These are phyloP conservation scores for Molossus molossus DNA, from an alignment of 2,797 vertebrate species.

Conservation along the genomic window DNA sequence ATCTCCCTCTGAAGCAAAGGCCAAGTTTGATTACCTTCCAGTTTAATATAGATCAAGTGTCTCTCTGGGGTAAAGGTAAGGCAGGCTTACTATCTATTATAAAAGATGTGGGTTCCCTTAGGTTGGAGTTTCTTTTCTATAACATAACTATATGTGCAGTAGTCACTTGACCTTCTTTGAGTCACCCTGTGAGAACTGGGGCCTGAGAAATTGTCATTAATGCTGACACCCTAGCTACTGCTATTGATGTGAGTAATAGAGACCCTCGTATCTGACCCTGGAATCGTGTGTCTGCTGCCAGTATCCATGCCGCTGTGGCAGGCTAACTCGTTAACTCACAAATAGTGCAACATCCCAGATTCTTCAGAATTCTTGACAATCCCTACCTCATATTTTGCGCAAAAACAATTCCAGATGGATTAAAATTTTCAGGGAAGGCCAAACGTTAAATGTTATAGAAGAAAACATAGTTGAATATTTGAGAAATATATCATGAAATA, in stretches of 20 bases:
- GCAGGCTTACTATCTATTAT: background rate
- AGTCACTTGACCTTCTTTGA: background rate
- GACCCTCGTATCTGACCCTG: background rate
- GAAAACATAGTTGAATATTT: background rate
- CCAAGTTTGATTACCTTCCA: background rate
- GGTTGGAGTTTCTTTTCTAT: background rate
- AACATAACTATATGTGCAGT: background rate
- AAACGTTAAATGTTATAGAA: conserved; percentile 50
- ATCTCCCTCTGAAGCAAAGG: background rate
- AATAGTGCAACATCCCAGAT: background rate
- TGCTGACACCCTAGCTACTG: background rate
- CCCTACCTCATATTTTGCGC: background rate
- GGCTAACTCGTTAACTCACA: background rate
- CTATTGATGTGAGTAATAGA: background rate
- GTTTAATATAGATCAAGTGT: background rate
- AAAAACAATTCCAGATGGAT: background rate
- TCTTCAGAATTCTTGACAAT: background rate
- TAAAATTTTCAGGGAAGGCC: background rate
- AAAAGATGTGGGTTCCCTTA: background rate
- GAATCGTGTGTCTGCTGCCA: background rate
- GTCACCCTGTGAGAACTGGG: background rate
- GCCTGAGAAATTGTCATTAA: background rate
- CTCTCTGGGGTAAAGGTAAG: background rate
- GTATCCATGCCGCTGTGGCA: no score
- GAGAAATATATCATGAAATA: background rate